These are phyloP conservation scores for Orientallactaga bullata DNA, from an alignment of 2,113 vertebrate species.

Conservation along the genomic window DNA sequence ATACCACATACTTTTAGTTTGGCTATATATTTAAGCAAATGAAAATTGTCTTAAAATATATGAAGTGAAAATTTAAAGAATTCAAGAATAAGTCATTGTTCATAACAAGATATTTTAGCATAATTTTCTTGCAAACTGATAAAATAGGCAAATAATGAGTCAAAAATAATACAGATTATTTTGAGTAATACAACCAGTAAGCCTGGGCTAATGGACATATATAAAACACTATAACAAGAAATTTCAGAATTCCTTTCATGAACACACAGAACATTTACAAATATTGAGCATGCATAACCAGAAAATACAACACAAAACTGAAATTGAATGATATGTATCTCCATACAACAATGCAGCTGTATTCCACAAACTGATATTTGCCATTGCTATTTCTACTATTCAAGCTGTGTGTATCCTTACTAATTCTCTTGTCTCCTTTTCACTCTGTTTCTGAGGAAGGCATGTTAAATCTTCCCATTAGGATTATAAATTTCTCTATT, in stretches of 20 bases:
- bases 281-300: background rate
- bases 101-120: background rate
- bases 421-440: background rate
- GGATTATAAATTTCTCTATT: background rate
- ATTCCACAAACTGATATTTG: background rate
- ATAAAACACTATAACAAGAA: background rate
- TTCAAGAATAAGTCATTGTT: conserved; percentile 25
- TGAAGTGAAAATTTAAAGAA: conserved; percentile 2
- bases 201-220: background rate
- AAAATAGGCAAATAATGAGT: conserved; percentile 25
- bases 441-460: conserved; percentile 16
- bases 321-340: background rate
- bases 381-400: background rate
- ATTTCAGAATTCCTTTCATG: conserved; percentile 39
- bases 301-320: background rate
- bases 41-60: conserved; percentile 3
- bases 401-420: background rate
- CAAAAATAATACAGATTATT: conserved; percentile 5
- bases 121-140: background rate
- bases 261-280: conserved; percentile 23
- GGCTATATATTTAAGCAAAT: background rate
- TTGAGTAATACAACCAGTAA: conserved; percentile 1
- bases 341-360: background rate
- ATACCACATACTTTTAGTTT: conserved; percentile 32
- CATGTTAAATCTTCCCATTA: conserved; percentile 35